These are phyloP conservation scores for Ptilonorhynchus violaceus DNA, from an alignment of 2,113 vertebrate genomes.

Conservation along the genomic window DNA sequence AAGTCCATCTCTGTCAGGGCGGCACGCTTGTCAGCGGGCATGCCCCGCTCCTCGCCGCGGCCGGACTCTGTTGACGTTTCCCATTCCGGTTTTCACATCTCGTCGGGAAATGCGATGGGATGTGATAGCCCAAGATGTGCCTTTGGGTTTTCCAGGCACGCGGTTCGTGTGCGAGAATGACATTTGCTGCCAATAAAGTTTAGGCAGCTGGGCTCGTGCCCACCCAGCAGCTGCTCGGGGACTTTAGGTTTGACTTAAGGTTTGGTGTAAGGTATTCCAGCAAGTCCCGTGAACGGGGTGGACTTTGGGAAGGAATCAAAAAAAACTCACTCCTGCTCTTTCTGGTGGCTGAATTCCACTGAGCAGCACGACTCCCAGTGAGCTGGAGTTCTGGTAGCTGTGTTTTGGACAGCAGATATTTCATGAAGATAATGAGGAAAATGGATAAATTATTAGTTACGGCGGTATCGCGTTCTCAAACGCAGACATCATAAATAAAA, in stretches of 20 bases:
- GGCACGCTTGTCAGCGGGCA: slow-evolving; percentile 68
- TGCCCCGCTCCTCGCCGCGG: slow-evolving; percentile 50
- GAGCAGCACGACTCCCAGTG: neutral
- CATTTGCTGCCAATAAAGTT: slow-evolving; percentile 68
- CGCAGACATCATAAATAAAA: neutral
- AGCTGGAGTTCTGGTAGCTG: neutral
- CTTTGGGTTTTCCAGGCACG: slow-evolving; percentile 3
- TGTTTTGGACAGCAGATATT: slow-evolving; percentile 35
- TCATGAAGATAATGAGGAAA: slow-evolving; percentile 44
- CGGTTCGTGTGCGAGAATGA: slow-evolving; percentile 12
- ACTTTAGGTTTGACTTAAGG: neutral
- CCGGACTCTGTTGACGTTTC: slow-evolving; percentile 44
- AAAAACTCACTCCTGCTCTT: neutral
- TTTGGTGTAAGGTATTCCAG: slow-evolving; percentile 18
- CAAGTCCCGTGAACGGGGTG: neutral
- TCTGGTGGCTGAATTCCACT: neutral
- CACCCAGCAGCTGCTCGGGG: slow-evolving; percentile 60
- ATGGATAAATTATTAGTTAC: slow-evolving; percentile 39
- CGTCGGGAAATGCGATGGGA: slow-evolving; percentile 26
- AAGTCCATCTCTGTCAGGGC: slow-evolving; percentile 79
- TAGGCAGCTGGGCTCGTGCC: slow-evolving; percentile 32
- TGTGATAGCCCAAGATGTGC: slow-evolving; percentile 42
- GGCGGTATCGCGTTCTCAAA: neutral
- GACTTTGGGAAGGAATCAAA: neutral
- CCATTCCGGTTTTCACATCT: slow-evolving; percentile 61